Percentiles rank a stretch among this genome's conserved stretches.
phyloP scores from a whole-genome alignment of 1,140 invertebrate species.

The Drosophila kurseongensis region DNA sequence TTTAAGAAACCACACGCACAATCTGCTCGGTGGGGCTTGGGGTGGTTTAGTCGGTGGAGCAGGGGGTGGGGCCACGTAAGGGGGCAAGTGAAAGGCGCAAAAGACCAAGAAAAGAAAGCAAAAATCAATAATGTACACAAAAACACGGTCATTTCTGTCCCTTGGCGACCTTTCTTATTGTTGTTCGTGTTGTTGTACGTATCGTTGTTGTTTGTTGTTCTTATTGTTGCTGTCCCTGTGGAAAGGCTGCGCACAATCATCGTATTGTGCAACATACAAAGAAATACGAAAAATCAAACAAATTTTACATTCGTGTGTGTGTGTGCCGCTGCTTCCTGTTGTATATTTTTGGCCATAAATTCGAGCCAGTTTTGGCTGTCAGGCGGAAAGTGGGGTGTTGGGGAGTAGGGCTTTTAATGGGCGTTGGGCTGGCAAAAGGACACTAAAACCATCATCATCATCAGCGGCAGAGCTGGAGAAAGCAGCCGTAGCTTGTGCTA shows the following conservation, averaged over 20 bases:
- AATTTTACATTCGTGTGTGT: slow-evolving; percentile 44
- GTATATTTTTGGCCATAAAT: slow-evolving; percentile 77
- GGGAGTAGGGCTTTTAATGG: slow-evolving; percentile 27
- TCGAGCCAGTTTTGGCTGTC: slow-evolving; percentile 65
- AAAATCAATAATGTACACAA: slow-evolving; percentile 79
- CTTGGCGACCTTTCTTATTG: slow-evolving; percentile 53
- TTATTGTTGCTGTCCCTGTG: slow-evolving; percentile 20
- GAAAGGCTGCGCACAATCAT: slow-evolving; percentile 64
- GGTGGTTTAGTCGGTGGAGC: background rate
- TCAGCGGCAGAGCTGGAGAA: slow-evolving; percentile 38
- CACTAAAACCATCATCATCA: slow-evolving; percentile 56
- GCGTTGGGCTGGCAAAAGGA: slow-evolving; percentile 78
- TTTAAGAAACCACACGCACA: slow-evolving; percentile 72
- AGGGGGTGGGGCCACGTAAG: background rate
- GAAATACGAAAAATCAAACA: slow-evolving; percentile 67
- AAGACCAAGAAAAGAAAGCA: slow-evolving; percentile 61
- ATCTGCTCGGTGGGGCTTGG: slow-evolving; percentile 24
- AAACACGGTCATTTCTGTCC: slow-evolving; percentile 68
- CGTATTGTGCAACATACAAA: slow-evolving; percentile 55
- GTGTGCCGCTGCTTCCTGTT: slow-evolving; percentile 59
- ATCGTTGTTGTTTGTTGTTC: slow-evolving; percentile 15
- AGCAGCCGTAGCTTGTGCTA: slow-evolving; percentile 73
- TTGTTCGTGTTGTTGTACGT: slow-evolving; percentile 32
- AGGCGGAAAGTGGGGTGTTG: slow-evolving; percentile 5
- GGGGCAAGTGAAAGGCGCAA: slow-evolving; percentile 52